Evolutionary conservation across 2,888 invertebrate genomes (phyloP).

Genomic region (Rutpela maculata): DNA sequence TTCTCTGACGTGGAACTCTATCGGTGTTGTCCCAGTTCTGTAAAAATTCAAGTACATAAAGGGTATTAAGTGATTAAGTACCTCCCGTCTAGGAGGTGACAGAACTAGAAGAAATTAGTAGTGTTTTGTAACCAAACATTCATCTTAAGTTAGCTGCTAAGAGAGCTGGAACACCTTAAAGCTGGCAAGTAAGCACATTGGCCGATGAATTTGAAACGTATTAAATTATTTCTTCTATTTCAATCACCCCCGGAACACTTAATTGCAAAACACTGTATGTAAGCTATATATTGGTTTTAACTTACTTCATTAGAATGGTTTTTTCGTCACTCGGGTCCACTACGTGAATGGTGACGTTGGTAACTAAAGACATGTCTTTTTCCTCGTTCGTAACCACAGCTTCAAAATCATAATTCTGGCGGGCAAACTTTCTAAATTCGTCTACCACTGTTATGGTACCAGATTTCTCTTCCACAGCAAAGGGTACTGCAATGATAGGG

Average conservation of each 20-base stretch:
- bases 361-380: constrained; percentile 82
- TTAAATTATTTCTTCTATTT: no score
- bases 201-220: no score
- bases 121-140: no score
- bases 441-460: constrained; percentile 92
- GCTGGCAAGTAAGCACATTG: no score
- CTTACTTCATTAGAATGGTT: constrained; percentile 80
- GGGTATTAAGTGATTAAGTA: no score
- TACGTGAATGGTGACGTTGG: constrained; percentile 90
- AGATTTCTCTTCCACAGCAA: constrained; percentile 91
- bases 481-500: constrained; percentile 82
- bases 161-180: no score
- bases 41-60: constrained; percentile 44
- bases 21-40: constrained; percentile 81
- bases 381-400: constrained; percentile 84
- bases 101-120: no score
- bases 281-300: constrained; percentile 60
- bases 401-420: constrained; percentile 86
- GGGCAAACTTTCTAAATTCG: constrained; percentile 81
- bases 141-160: no score
- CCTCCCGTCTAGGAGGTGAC: no score
- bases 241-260: no score
- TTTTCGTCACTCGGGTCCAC: constrained; percentile 85
- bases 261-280: no score
- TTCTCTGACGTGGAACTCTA: constrained; percentile 86